Evolutionary conservation across 1,140 invertebrate species (phyloP), one percentile per base, ranked within the genome.

Genomic region (Rhyacophila brunnea): DNA sequence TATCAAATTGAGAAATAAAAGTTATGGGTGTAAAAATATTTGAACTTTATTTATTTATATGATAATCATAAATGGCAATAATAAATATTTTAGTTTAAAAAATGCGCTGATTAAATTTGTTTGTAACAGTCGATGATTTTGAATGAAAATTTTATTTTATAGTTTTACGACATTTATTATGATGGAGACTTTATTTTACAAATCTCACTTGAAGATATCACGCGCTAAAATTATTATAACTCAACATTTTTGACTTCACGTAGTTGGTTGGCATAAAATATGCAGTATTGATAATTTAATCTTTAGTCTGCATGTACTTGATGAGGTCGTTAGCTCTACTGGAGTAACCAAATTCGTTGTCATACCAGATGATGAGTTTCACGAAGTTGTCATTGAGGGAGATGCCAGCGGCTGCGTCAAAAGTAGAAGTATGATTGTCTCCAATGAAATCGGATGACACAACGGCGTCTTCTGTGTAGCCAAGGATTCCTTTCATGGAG

Each of bases 291-390:
- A 58, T 51, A 40, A 71, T 72, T 73, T 85, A 81, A 75, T 88
- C 87, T 72, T 87, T 89, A 68, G 79, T 79, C 69, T 90, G 85
- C 75, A 96, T 93, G 83, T 90, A 93, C 67, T 90, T 87, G 74
- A 98, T 91, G 62, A 98, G 85, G 74, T 98, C 95, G 66, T 95
- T 83, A 48, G 98, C 93, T 73, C 95, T 86, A 81, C 83, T 84
- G 42, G 93, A 93, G 78, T 98, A 99, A 34, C 95, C 96, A 71
- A 81, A 97, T 73, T 98, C 96, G 77, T 98, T 99, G 80, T 98
- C 96, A 71, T 98, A 98, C 93, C 93, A 96, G 55, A 89, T 85
- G 64, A 96, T 89, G 15, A 96, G 82, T 68, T 96, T 96, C 6
- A 96, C 92, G 67, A 96, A 96, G 65, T 86, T 87, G 61, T 91